Conservation (phyloP, 2,888 invertebrate species). For the Amblyjoppa proteus region DNA sequence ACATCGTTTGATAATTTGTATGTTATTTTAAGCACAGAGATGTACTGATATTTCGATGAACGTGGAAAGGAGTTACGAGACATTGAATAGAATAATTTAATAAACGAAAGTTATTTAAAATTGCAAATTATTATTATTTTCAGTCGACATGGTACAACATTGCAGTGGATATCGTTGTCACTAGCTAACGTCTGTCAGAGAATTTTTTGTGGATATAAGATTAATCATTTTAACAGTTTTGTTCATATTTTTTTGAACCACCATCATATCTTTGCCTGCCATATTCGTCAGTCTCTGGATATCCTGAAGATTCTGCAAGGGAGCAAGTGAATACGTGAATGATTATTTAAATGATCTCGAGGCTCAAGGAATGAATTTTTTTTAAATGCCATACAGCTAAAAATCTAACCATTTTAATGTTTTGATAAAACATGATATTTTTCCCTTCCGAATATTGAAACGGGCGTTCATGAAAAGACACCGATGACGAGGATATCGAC, state of each 20-base stretch:
- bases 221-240: conserved; percentile 52
- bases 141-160: neutral
- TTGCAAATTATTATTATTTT: neutral
- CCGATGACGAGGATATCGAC: conserved; percentile 67
- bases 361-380: neutral
- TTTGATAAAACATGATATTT: conserved; percentile 58
- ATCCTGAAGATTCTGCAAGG: conserved; percentile 68
- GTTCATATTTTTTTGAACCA: conserved; percentile 54
- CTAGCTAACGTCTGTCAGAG: neutral
- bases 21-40: neutral
- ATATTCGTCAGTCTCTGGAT: conserved; percentile 61
- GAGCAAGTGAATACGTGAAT: neutral
- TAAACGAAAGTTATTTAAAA: neutral
- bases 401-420: conserved; percentile 61
- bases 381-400: neutral
- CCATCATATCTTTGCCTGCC: conserved; percentile 57
- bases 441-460: conserved; percentile 63
- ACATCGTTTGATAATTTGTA: neutral
- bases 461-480: conserved; percentile 50
- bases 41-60: neutral
- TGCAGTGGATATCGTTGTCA: neutral
- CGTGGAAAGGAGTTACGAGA: neutral
- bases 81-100: neutral
- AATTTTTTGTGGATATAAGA: conserved; percentile 37
- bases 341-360: conserved; percentile 5